phyloP scores from a whole-genome alignment of 2,113 vertebrate genomes.

The Archocentrus centrarchus region DNA sequence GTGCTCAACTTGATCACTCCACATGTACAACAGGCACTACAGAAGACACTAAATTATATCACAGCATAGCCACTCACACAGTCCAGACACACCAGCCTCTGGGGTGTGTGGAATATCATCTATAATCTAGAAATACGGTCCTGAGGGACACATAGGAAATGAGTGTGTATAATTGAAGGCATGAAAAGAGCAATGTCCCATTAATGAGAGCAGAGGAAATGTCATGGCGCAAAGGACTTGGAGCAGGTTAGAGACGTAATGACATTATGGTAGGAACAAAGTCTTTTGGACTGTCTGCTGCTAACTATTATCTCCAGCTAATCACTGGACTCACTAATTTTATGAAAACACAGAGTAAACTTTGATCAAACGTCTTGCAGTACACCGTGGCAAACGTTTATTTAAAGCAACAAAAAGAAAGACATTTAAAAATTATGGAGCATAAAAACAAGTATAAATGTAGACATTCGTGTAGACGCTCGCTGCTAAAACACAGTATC shows the following conservation, averaged over 20 bases:
- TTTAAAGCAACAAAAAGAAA: constrained; percentile 22
- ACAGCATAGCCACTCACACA: constrained; percentile 26
- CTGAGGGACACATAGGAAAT: constrained; percentile 68
- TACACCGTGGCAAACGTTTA: not conserved
- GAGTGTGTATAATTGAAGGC: constrained; percentile 63
- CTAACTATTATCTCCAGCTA: constrained; percentile 31
- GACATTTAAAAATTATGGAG: constrained; percentile 1
- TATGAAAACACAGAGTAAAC: not conserved
- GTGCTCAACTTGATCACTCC: constrained; percentile 16
- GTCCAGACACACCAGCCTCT: constrained; percentile 46
- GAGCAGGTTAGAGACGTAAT: constrained; percentile 43
- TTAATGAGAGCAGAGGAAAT: constrained; percentile 60
- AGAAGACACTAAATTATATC: constrained; percentile 35
- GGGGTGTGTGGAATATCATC: constrained; percentile 54
- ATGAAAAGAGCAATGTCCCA: constrained; percentile 57
- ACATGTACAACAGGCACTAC: constrained; percentile 18
- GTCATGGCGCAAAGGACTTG: constrained; percentile 38
- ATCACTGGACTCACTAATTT: not conserved
- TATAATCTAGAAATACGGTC: constrained; percentile 68
- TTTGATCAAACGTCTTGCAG: not conserved
- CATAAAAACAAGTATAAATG: constrained; percentile 30
- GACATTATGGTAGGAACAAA: constrained; percentile 44
- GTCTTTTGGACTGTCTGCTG: not conserved
- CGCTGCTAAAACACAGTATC: not conserved
- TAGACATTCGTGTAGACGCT: not conserved